Percentiles rank a stretch among this genome's conserved stretches.
These are phyloP conservation scores for Rhynchophorus ferrugineus DNA, from an alignment of 1,140 invertebrate genomes.

Conservation along the genomic window DNA sequence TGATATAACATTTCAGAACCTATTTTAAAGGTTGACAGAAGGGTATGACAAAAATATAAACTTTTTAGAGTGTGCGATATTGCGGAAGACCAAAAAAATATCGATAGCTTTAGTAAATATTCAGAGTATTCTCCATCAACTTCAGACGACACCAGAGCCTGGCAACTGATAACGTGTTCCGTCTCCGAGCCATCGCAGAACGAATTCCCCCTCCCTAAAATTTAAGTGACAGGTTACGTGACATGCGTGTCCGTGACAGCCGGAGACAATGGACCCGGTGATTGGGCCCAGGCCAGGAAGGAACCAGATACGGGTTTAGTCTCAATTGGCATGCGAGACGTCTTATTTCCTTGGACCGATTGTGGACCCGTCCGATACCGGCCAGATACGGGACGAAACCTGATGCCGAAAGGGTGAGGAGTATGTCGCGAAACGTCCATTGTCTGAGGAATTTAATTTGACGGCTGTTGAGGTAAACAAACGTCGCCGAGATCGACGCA, in stretches of 20 bases:
- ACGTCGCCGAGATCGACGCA: no score
- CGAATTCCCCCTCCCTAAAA: conserved; percentile 1
- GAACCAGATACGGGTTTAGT: conserved; percentile 24
- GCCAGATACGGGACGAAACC: conserved; percentile 5
- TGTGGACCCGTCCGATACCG: conserved; percentile 4
- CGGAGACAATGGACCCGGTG: conserved; percentile 33
- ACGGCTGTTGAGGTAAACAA: neutral
- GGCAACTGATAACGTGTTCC: no score
- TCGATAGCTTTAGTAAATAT: no score
- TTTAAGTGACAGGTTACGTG: conserved; percentile 4
- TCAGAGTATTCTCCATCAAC: no score
- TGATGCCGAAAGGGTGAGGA: conserved; percentile 5
- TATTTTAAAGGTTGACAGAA: no score
- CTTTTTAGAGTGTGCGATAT: no score
- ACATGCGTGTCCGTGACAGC: conserved; percentile 6
- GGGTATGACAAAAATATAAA: no score
- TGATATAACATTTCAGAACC: no score
- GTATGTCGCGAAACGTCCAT: neutral
- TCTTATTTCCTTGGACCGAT: conserved; percentile 11
- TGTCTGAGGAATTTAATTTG: neutral
- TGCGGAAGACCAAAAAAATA: no score
- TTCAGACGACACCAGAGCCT: no score
- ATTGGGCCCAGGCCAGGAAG: conserved; percentile 30
- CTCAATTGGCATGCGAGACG: conserved; percentile 17
- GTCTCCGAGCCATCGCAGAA: no score